Evolutionary conservation across 2,888 invertebrate species (phyloP).

Genomic region (Amblyjoppa fuscipennis): DNA sequence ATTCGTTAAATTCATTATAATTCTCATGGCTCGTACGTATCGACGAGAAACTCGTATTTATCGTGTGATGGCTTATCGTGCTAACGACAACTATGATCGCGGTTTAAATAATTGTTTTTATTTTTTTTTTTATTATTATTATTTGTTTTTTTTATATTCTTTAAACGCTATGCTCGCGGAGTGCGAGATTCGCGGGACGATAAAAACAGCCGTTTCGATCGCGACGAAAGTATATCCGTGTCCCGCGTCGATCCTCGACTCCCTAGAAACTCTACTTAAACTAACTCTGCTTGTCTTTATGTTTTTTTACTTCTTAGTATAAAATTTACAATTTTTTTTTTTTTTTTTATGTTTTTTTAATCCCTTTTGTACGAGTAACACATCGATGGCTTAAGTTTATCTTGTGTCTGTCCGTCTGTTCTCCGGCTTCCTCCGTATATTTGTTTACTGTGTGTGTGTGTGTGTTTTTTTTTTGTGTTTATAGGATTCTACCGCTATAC

Average conservation of each 20-base stretch:
- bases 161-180: slow-evolving; percentile 50
- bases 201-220: neutral
- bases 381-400: slow-evolving; percentile 82
- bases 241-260: slow-evolving; percentile 39
- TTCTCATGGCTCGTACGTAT: slow-evolving; percentile 29
- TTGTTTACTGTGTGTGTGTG: neutral
- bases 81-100: slow-evolving; percentile 64
- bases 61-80: slow-evolving; percentile 58
- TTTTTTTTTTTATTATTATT: slow-evolving; percentile 33
- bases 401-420: slow-evolving; percentile 71
- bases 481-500: slow-evolving; percentile 57
- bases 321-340: slow-evolving; percentile 81
- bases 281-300: slow-evolving; percentile 65
- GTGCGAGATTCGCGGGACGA: slow-evolving; percentile 12
- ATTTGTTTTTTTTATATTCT: slow-evolving; percentile 30
- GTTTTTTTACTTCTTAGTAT: slow-evolving; percentile 74
- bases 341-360: slow-evolving; percentile 66
- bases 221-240: neutral
- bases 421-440: slow-evolving; percentile 23
- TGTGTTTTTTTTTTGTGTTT: slow-evolving; percentile 31
- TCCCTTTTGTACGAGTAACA: slow-evolving; percentile 83
- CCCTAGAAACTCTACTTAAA: slow-evolving; percentile 64
- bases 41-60: slow-evolving; percentile 52
- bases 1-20: slow-evolving; percentile 30
- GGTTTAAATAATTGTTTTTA: slow-evolving; percentile 53